Conservation (phyloP, 2,113 vertebrate genomes). For the Sialia sialis region DNA sequence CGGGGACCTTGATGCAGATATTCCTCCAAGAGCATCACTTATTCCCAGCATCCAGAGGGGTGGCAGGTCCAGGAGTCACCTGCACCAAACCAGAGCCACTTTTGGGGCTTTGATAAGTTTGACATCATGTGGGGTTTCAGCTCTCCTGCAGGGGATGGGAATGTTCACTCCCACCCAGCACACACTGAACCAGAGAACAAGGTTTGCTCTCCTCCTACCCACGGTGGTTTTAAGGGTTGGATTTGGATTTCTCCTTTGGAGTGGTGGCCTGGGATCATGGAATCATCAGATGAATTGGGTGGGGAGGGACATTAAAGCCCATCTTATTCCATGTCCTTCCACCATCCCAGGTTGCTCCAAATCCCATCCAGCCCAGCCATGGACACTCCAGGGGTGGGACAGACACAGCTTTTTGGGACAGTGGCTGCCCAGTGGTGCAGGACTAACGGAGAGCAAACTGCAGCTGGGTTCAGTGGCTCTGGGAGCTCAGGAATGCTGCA, state of each 20-base stretch:
- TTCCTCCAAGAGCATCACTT: not conserved
- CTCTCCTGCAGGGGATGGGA: not conserved
- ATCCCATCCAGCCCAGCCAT: accelerated
- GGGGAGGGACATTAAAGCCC: not conserved
- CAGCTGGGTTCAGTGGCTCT: not conserved
- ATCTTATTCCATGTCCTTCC: not conserved
- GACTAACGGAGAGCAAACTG: not conserved
- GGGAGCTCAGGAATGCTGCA: not conserved
- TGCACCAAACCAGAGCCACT: not conserved
- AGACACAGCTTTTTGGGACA: not conserved
- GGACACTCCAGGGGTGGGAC: not conserved
- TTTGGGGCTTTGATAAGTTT: not conserved
- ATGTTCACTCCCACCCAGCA: not conserved
- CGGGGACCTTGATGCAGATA: not conserved
- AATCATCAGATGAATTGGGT: not conserved
- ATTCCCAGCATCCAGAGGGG: not conserved
- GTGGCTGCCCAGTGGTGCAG: not conserved
- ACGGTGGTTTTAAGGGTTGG: not conserved
- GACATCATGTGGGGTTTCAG: accelerated
- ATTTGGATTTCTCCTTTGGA: not conserved
- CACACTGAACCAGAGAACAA: accelerated
- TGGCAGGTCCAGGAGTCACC: not conserved
- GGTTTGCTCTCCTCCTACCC: not conserved
- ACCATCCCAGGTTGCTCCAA: not conserved
- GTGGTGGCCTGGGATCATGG: not conserved